phyloP scores from a whole-genome alignment of 2,888 invertebrate genomes.

The Dynastes maya region DNA sequence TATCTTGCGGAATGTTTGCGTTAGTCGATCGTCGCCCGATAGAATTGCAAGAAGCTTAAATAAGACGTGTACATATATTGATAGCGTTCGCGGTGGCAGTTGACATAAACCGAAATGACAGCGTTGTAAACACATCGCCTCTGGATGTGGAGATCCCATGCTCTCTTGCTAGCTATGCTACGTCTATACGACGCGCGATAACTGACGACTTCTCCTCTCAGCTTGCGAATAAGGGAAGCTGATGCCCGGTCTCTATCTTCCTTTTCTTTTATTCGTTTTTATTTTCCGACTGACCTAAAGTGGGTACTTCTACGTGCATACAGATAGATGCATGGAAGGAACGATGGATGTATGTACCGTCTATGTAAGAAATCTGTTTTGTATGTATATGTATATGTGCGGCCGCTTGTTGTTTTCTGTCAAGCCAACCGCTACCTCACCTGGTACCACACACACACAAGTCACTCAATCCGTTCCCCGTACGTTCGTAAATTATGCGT shows the following conservation, averaged over 20 bases:
- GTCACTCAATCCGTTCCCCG: not conserved
- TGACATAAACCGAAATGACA: constrained; percentile 61
- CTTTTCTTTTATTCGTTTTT: too few species aligned
- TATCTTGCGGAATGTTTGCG: constrained; percentile 49
- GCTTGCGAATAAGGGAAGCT: too few species aligned
- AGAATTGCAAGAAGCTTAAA: constrained; percentile 52
- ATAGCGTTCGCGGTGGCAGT: constrained; percentile 58
- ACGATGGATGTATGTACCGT: constrained; percentile 2
- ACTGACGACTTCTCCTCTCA: too few species aligned
- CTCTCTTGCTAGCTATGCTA: too few species aligned
- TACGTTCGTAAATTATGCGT: constrained; percentile 6
- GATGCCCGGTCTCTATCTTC: too few species aligned
- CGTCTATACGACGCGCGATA: too few species aligned
- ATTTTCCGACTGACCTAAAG: constrained; percentile 15
- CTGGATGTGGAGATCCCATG: not conserved
- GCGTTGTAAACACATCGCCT: constrained; percentile 58
- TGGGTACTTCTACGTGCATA: not conserved
- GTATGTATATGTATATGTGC: not conserved
- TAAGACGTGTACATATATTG: constrained; percentile 59
- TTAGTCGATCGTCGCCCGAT: constrained; percentile 40
- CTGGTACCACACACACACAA: not conserved
- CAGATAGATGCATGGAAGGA: not conserved
- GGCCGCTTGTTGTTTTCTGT: not conserved
- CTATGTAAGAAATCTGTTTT: not conserved
- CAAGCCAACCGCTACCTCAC: not conserved